Evolutionary conservation across 2,113 vertebrate genomes (phyloP), one percentile per base, ranked within the genome.

Genomic region (Psammodynastes pulverulentus): DNA sequence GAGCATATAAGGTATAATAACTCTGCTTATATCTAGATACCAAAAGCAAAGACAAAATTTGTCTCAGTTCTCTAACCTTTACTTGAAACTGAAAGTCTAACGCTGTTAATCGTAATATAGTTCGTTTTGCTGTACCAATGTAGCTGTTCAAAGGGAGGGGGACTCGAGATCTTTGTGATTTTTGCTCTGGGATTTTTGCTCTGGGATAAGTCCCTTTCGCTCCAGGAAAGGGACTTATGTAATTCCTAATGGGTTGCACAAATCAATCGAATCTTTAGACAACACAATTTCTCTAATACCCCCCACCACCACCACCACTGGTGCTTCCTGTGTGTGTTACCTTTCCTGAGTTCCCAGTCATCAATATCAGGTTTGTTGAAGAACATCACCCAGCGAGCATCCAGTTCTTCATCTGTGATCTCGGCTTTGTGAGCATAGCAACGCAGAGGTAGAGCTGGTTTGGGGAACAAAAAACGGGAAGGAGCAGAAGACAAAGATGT

Each of bases 321-420:
- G 19, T 26, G 15, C 24, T 88, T 24, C 45, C 67, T 17, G 51
- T 1, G 21, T 52, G 5, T 43, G 2, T 92, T 96, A 99, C 99
- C 99, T 99, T 99, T 99, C 96, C 97, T 98, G 84, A 99, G 98
- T 95, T 99, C 99, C 99, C 99, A 99, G 92, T 98, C 98, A 95
- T 99, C 99, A 0, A 99, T 98, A 94, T 99, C 98, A 94, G 98
- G 98, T 93, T 99, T 99, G 97, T 98, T 99, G 97, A 99, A 99
- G 94, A 99, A 99, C 0, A 98, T 99, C 94, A 99, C 98, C 99
- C 99, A 99, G 89, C 99, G 99, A 94, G 99, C 98, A 95, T 99
- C 99, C 48, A 99, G 99, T 95, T 99, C 99, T 92, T 99, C 99
- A 54, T 99, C 99, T 13, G 98, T 98, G 96, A 99, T 99, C 86